A percentile compares a stretch with the other conserved stretches of the same genome.
phyloP scores from a whole-genome alignment of 30 jellyfish, hydroid and myxozoan species.

The Aurelia aurita region DNA sequence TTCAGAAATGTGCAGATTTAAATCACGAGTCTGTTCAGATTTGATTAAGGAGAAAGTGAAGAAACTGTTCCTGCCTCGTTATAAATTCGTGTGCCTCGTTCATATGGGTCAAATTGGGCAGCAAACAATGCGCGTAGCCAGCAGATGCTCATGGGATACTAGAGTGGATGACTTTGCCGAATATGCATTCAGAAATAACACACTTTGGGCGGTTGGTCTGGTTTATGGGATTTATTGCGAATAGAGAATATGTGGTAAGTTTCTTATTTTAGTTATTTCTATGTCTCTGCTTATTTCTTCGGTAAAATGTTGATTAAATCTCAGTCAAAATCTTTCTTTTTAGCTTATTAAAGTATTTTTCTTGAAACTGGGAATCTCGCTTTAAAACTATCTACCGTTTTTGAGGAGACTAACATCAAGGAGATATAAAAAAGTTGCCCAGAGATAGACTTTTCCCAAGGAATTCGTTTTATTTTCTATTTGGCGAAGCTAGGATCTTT shows the following conservation, averaged over 20 bases:
- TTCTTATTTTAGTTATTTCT: not conserved
- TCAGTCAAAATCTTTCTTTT: too few species aligned
- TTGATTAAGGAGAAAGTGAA: slow-evolving; percentile 61
- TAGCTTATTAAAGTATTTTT: too few species aligned
- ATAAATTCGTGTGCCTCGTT: slow-evolving; percentile 65
- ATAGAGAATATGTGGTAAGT: slow-evolving; percentile 40
- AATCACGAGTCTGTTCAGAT: slow-evolving; percentile 53
- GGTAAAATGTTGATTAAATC: too few species aligned
- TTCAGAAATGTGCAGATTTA: slow-evolving; percentile 70
- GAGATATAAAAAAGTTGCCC: too few species aligned
- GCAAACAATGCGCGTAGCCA: slow-evolving; percentile 70
- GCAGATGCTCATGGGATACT: slow-evolving; percentile 85
- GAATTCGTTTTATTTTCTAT: too few species aligned
- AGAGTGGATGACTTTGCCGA: slow-evolving; percentile 72
- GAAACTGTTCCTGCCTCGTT: slow-evolving; percentile 71
- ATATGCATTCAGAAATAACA: slow-evolving; percentile 27
- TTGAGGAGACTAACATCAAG: too few species aligned
- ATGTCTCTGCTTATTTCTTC: too few species aligned
- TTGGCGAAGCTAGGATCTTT: too few species aligned
- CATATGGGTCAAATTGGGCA: slow-evolving; percentile 74
- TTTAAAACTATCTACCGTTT: too few species aligned
- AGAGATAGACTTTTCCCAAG: too few species aligned
- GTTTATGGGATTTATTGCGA: slow-evolving; percentile 74
- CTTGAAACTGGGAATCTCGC: too few species aligned
- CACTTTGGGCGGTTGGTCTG: slow-evolving; percentile 78